Base-by-base conservation (phyloP, 1,140 invertebrate species). In the Gryon sp. region DNA sequence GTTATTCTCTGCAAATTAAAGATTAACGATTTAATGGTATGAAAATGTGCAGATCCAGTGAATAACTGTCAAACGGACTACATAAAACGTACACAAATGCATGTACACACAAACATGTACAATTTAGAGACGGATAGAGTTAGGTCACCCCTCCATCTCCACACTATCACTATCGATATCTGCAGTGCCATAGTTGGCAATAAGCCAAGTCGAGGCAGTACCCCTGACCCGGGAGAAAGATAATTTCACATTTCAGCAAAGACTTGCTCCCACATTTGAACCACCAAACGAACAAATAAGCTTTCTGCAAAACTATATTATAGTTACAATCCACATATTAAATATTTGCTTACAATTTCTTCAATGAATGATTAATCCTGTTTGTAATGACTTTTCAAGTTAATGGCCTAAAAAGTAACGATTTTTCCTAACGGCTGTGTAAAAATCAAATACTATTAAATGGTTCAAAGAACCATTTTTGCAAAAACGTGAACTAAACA, bases 131-230 rank as follows among this genome's bases (percentile, higher is more conserved):
- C 11, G 22, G 53, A 46, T 52, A 40, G 32, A 68, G 63, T 68
- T 62, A 66, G 68, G 50, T 60, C 57, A 52, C 24, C 5, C 70
- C 59, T 24, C 22, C 15, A 1, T 2, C 36, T 43, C 69, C 73
- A 72, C 76, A 45, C 79, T 81, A 82, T 84, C 82, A 84, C 82
- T 82, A 82, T 83, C 82, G 78, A 86, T 80, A 86, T 87, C 86
- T 80, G 86, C 86, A 87, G 82, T 86, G 85, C 86, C 84, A 83
- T 77, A 76, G 57, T 84, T 86, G 86, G 85, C 84, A 52, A 55
- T 26, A 50, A 18, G 83, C 86, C 86, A 86, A 83, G 74, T 78
- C 65, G 52, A 75, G 43, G 7, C 55, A 16, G 78, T 55, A 59
- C 38, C 66, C 63, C 65, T 73, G 43, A 48, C 77, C 76, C 65